Conservation (phyloP, 2,888 invertebrate genomes). For the Pediacus dermestoides region DNA sequence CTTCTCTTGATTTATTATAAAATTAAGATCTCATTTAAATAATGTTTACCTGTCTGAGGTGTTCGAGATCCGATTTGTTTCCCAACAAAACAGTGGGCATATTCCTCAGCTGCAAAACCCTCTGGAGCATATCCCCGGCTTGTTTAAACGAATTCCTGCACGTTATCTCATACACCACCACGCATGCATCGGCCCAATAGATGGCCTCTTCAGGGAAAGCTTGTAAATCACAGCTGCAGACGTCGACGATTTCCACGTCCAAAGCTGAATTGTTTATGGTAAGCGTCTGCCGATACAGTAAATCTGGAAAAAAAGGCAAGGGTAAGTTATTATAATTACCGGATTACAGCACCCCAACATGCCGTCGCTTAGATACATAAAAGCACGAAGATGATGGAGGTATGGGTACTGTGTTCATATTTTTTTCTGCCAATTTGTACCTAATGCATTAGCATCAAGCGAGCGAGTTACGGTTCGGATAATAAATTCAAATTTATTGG, state of each 20-base stretch:
- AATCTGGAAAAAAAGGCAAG: conserved; percentile 63
- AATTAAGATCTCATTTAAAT: too few species aligned
- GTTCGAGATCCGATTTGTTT: conserved; percentile 78
- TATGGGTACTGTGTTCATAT: too few species aligned
- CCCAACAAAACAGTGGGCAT: conserved; percentile 63
- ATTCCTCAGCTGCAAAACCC: conserved; percentile 51
- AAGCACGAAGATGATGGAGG: too few species aligned
- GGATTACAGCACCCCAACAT: too few species aligned
- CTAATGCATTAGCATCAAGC: too few species aligned
- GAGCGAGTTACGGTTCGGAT: too few species aligned
- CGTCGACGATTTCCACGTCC: conserved; percentile 76
- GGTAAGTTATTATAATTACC: too few species aligned
- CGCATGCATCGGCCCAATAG: conserved; percentile 75
- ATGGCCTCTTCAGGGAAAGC: conserved; percentile 57
- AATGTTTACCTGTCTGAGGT: conserved; percentile 70
- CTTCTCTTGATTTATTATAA: too few species aligned
- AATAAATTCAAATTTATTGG: too few species aligned
- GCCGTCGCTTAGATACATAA: too few species aligned
- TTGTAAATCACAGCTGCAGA: conserved; percentile 64
- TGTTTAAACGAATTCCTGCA: conserved; percentile 68
- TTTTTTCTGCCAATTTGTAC: too few species aligned
- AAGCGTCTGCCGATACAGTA: conserved; percentile 71
- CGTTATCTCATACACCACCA: conserved; percentile 74
- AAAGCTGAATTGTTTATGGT: conserved; percentile 68
- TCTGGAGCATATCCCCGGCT: conserved; percentile 62